These are phyloP conservation scores for Torymus auratus DNA, from an alignment of 2,888 invertebrate genomes.

Conservation along the genomic window DNA sequence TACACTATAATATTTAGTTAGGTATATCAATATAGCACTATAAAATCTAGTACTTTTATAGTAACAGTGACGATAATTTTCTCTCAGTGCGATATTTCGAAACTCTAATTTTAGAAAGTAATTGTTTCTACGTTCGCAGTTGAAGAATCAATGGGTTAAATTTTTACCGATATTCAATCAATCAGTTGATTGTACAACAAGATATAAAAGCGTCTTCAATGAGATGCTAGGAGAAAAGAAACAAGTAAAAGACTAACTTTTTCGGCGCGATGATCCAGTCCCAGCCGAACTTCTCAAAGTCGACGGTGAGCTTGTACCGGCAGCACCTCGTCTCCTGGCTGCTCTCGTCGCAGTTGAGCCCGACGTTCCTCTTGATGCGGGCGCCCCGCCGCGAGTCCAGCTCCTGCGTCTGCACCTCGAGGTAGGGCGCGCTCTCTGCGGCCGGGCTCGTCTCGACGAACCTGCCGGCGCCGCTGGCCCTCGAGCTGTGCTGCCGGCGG, in stretches of 20 bases:
- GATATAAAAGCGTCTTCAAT: too few species aligned
- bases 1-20: too few species aligned
- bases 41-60: too few species aligned
- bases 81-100: too few species aligned
- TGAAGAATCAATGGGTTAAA: too few species aligned
- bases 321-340: constrained; percentile 92
- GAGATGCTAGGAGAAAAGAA: too few species aligned
- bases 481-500: constrained; percentile 8
- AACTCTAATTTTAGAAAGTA: too few species aligned
- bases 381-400: constrained; percentile 79
- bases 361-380: constrained; percentile 86
- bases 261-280: constrained; percentile 98
- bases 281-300: constrained; percentile 97
- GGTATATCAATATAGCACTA: too few species aligned
- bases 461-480: constrained; percentile 76
- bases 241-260: constrained; percentile 73
- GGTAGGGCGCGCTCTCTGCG: constrained; percentile 80
- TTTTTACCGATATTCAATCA: too few species aligned
- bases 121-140: too few species aligned
- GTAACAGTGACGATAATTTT: too few species aligned
- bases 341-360: constrained; percentile 90
- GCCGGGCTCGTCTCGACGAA: constrained; percentile 84
- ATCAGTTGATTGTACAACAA: too few species aligned
- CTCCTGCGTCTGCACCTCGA: constrained; percentile 79
- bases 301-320: constrained; percentile 93